Evolutionary conservation across 1,140 invertebrate species (phyloP), one percentile per base, ranked within the genome.

Genomic region (Piezodorus guildinii): DNA sequence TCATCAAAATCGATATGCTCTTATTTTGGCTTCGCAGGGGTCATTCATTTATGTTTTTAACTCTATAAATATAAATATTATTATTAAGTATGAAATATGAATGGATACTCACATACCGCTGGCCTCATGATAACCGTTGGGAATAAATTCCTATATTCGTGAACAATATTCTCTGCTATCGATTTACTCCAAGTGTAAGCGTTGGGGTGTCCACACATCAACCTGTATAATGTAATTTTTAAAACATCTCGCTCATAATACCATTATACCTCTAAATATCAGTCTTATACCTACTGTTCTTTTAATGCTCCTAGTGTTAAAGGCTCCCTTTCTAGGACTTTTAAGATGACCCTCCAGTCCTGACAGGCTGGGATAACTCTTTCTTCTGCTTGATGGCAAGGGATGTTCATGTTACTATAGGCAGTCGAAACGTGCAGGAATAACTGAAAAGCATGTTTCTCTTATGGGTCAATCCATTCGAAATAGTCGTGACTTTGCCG

Each of bases 201-300:
- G 39, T 43, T 45, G 15, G 60, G 60, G n/a, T 61, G 60, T 45
- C 60, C 60, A 45, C 60, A 61, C 21, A 61, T 34, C 39, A 61
- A 45, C 39, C 60, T 61, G 39, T 17, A 46, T 19, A 44, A 2
- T 6, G 14, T 34, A 3, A 43, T 60, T 34, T 5, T 21, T 19
- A 46, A 4, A 4, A 4, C 14, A 49, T 21, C 9, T 49, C 12
- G 1, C 8, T 15, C 17, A n/a, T n/a, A 4, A 46, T 46, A n/a
- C n/a, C n/a, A n/a, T n/a, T n/a, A n/a, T n/a, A n/a, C n/a, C n/a
- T n/a, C n/a, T 46, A 19, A 16, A 56, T 30, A 12, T 39, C 9
- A 39, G 1, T 6, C 2, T 10, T 39, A 39, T 39, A 61, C 39
- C 5, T 19, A 61, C 60, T 61, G 45, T 43, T 61, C 60, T 23